Evolutionary conservation across 2,113 vertebrate species (phyloP).

Genomic region (Perognathus longimembris): DNA sequence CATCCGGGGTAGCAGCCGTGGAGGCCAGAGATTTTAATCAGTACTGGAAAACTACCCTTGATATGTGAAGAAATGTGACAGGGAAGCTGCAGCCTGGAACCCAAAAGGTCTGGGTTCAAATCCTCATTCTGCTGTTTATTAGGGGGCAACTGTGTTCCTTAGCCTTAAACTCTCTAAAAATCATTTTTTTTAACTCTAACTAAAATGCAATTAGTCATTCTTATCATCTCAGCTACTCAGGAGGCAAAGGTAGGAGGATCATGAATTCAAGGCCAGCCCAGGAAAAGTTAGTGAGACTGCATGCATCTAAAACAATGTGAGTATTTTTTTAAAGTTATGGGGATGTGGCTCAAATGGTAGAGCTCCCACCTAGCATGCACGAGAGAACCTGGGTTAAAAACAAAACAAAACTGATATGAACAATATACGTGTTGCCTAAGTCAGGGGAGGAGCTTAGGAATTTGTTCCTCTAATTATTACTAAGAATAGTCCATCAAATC

Average conservation of each 20-base stretch:
- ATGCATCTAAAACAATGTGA: too few species aligned
- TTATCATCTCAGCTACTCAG: too few species aligned
- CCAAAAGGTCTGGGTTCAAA: background rate
- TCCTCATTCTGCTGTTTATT: background rate
- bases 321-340: too few species aligned
- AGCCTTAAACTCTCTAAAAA: background rate
- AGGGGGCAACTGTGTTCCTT: background rate
- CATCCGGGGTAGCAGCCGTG: background rate
- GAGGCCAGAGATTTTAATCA: background rate
- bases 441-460: background rate
- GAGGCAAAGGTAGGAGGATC: too few species aligned
- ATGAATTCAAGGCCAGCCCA: too few species aligned
- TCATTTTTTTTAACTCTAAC: background rate
- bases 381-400: too few species aligned
- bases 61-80: background rate
- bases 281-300: too few species aligned
- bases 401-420: background rate
- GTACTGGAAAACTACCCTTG: background rate
- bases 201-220: too few species aligned
- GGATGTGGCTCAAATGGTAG: too few species aligned
- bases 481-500: background rate
- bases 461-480: background rate
- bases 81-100: background rate
- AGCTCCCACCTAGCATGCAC: too few species aligned
- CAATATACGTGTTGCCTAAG: background rate